These are phyloP conservation scores for Sminthurides bifidus DNA, from an alignment of 1,140 invertebrate genomes.

Conservation along the genomic window DNA sequence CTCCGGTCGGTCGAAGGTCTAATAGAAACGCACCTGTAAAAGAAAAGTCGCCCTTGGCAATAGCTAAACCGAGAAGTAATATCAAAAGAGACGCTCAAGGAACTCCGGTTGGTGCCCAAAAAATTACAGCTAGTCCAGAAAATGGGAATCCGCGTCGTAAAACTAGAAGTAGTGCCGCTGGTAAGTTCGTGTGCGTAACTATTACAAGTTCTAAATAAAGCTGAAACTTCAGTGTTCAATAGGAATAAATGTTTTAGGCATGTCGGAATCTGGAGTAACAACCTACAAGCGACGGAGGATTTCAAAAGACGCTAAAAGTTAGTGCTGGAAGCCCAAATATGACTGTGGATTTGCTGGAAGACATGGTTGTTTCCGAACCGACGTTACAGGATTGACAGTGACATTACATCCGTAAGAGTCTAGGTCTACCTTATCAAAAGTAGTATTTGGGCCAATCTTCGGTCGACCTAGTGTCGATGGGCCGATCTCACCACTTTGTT, in stretches of 20 bases:
- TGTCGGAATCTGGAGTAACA: constrained; percentile 12
- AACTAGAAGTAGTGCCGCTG: constrained; percentile 28
- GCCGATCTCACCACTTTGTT: no score
- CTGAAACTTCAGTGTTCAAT: not conserved
- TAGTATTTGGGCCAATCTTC: no score
- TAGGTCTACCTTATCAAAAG: no score
- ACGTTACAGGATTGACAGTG: no score
- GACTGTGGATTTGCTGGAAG: not conserved
- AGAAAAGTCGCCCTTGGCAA: constrained; percentile 16
- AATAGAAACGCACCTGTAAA: constrained; percentile 12
- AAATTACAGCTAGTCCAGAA: constrained; percentile 17
- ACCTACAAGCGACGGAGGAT: constrained; percentile 21
- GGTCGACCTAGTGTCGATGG: no score
- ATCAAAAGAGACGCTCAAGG: constrained; percentile 11
- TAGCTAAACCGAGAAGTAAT: constrained; percentile 23
- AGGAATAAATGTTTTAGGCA: constrained; percentile 3
- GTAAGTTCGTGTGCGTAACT: not conserved
- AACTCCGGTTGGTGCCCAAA: not conserved
- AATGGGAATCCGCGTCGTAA: constrained; percentile 27
- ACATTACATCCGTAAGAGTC: no score
- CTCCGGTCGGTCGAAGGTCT: constrained; percentile 7
- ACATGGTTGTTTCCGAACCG: no score
- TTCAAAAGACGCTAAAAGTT: constrained; percentile 25
- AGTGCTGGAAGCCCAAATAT: constrained; percentile 6
- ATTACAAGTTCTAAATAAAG: not conserved